A percentile compares a stretch with the other conserved stretches of the same genome.
Conservation (phyloP, 2,113 vertebrate species). For the Zosterops lateralis region DNA sequence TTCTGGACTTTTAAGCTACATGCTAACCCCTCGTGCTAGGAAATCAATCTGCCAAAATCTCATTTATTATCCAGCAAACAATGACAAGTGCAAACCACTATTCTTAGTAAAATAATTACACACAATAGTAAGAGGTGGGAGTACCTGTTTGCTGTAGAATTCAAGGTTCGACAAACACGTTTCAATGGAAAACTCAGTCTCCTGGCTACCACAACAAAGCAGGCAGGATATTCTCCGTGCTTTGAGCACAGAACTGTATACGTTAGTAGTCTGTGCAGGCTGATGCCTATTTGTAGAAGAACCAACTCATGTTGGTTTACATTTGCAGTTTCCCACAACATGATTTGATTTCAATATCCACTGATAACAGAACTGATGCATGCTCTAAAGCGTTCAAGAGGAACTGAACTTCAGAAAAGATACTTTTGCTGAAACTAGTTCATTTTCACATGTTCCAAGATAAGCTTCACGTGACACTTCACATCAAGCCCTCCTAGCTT, state of each 20-base stretch:
- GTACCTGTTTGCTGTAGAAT: not conserved
- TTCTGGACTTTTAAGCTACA: not conserved
- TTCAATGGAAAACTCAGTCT: not conserved
- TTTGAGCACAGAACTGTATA: not conserved
- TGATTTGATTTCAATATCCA: not conserved
- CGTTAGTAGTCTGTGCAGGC: not conserved
- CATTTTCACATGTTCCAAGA: slow-evolving; percentile 1
- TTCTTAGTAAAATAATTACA: not conserved
- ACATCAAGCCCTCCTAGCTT: not conserved
- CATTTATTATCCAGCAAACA: not conserved
- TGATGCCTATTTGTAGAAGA: not conserved
- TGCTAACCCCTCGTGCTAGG: not conserved
- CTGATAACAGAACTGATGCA: not conserved
- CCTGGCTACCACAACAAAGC: slow-evolving; percentile 34
- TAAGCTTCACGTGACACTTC: not conserved
- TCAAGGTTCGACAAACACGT: not conserved
- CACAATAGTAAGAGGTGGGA: not conserved
- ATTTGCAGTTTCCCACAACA: not conserved
- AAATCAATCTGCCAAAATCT: not conserved
- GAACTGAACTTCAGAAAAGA: not conserved
- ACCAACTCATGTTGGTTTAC: not conserved
- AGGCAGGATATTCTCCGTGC: slow-evolving; percentile 3
- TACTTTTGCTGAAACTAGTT: slow-evolving; percentile 5
- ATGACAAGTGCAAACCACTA: not conserved
- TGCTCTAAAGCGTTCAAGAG: not conserved